Evolutionary conservation across 2,888 invertebrate genomes (phyloP).

Genomic region (Flexamia atlantica): DNA sequence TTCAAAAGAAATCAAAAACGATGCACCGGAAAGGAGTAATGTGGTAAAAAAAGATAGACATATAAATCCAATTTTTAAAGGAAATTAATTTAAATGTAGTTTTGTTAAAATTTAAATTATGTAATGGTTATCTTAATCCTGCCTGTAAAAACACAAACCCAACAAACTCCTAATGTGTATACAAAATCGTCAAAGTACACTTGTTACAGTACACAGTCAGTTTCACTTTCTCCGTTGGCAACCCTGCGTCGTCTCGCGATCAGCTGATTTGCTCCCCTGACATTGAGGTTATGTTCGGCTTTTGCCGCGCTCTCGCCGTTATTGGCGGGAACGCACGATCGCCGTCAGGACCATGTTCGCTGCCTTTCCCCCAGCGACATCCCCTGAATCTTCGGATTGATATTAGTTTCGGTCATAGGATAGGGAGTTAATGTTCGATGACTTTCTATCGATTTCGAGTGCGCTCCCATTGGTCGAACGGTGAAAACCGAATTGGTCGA

Average conservation of each 20-base stretch:
- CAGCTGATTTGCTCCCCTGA: constrained; percentile 16
- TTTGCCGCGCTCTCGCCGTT: constrained; percentile 4
- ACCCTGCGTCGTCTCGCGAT: neutral
- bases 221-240: neutral
- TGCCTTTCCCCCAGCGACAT: neutral
- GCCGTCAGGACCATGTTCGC: neutral
- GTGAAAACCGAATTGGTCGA: neutral
- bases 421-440: neutral
- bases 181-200: neutral
- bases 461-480: neutral
- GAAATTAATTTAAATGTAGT: too few relatives aligned
- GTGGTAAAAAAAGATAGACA: too few relatives aligned
- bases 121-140: too few relatives aligned
- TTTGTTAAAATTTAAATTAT: too few relatives aligned
- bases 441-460: neutral
- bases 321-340: constrained; percentile 9
- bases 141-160: too few relatives aligned
- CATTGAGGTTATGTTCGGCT: constrained; percentile 26
- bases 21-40: too few relatives aligned
- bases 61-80: too few relatives aligned
- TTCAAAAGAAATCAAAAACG: too few relatives aligned
- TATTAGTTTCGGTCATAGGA: neutral
- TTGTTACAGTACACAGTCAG: neutral
- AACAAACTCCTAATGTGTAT: too few relatives aligned
- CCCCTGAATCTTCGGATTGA: neutral